Evolutionary conservation across 1,140 invertebrate genomes (phyloP), one percentile per base, ranked within the genome.

Genomic region (Drosophila cardini): DNA sequence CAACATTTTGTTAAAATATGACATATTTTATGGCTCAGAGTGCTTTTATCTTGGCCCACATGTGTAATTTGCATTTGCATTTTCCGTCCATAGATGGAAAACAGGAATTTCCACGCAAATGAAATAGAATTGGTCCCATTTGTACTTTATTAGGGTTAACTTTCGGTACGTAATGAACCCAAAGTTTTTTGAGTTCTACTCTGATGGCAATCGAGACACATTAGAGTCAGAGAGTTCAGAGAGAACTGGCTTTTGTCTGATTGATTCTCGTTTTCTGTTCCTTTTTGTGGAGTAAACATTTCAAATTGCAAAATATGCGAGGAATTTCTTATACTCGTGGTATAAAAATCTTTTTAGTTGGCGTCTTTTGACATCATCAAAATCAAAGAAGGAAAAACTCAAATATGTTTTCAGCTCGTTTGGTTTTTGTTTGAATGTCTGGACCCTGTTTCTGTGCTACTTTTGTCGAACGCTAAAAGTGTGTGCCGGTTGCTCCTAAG

Each of bases 21-120:
- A 91, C 89, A 91, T 91, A 91, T 91, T 91, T 91, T 91, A 91
- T 91, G 78, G 75, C 79, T 90, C 90, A 90, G 32, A 78, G 72
- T 60, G 75, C 75, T 86, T 90, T 82, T 91, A 86, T 91, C 82
- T 82, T 32, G 46, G 38, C 53, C 30, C 53, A 42, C 38, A 26
- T 62, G 46, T 50, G 45, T 62, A 62, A 62, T 80, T 58, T 72
- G 76, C 72, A 77, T 80, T 78, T 74, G 76, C 72, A 77, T 77
- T 78, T 74, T 62, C 68, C 45, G 52, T 57, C 64, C 81, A 90
- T 1, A 53, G 38, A n/a, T 5, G 13, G 38, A 40, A 40, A 40
- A 40, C 38, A 40, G 38, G n/a, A n/a, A 57, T 26, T 30, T 43
- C 16, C 38, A 8, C 36, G 32, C 26, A 69, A 73, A 73, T 73